Evolutionary conservation across 2,888 invertebrate genomes (phyloP).

Genomic region (Phytoseiulus persimilis): DNA sequence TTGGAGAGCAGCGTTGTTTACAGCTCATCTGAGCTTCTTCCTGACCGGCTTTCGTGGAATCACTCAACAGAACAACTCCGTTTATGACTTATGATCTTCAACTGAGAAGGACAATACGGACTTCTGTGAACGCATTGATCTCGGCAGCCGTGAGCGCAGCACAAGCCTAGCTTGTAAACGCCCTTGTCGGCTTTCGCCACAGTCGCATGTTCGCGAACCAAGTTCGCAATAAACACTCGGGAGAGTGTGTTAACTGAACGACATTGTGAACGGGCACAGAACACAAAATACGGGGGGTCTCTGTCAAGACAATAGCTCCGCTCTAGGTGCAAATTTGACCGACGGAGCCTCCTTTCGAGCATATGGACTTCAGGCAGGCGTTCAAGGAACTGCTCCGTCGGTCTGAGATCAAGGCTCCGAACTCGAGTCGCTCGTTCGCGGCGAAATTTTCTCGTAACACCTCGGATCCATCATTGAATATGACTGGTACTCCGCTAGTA

Average conservation of each 20-base stretch:
- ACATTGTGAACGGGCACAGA: neutral
- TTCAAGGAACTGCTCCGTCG: neutral
- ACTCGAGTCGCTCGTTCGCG: neutral
- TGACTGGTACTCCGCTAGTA: neutral
- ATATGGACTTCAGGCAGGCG: neutral
- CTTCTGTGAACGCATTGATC: conserved; percentile 5
- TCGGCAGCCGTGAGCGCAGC: neutral
- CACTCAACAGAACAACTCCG: neutral
- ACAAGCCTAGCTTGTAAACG: neutral
- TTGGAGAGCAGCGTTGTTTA: neutral
- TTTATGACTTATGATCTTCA: conserved; percentile 5
- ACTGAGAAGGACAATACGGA: neutral
- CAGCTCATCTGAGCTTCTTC: neutral
- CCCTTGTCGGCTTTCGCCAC: neutral
- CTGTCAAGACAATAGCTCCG: neutral
- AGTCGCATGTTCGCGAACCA: neutral
- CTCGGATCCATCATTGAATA: neutral
- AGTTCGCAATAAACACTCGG: neutral
- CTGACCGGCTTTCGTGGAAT: neutral
- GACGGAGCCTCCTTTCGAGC: neutral
- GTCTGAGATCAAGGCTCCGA: neutral
- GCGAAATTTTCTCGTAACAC: neutral
- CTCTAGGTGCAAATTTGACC: neutral
- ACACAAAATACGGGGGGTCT: neutral
- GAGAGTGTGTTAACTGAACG: conserved; percentile 5